Conservation (phyloP, 1,140 invertebrate genomes). For the Wasmannia auropunctata region DNA sequence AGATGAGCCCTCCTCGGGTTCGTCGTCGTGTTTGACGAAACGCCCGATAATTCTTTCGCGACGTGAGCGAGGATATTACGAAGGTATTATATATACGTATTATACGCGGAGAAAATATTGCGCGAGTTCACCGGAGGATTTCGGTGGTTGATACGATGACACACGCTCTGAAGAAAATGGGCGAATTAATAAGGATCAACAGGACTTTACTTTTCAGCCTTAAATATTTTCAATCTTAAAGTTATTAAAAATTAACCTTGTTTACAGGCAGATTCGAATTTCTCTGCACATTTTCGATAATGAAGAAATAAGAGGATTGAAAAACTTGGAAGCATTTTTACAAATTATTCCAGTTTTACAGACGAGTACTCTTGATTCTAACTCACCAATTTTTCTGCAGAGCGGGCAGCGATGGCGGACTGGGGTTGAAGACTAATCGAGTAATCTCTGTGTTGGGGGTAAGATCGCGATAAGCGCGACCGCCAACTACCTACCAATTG, state of each 20-base stretch:
- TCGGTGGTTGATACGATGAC: background rate
- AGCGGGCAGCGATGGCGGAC: background rate
- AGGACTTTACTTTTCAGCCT: background rate
- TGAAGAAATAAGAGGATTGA: background rate
- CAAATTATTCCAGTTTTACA: background rate
- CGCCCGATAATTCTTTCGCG: slow-evolving; percentile 12
- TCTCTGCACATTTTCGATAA: background rate
- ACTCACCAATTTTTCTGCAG: slow-evolving; percentile 6
- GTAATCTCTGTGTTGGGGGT: background rate
- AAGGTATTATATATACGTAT: background rate
- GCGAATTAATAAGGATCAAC: background rate
- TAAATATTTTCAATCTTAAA: background rate
- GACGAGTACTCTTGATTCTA: background rate
- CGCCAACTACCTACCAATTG: slow-evolving; percentile 48
- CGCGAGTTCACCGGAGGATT: slow-evolving; percentile 13
- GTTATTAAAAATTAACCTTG: background rate
- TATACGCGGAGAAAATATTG: background rate
- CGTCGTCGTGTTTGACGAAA: background rate
- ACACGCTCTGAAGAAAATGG: background rate
- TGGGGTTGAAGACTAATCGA: slow-evolving; percentile 30
- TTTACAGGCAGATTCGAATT: background rate
- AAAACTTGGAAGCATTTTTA: background rate
- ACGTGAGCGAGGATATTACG: background rate
- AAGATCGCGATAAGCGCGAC: slow-evolving; percentile 44
- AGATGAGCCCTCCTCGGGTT: background rate